Evolutionary conservation across 1,140 invertebrate genomes (phyloP), one percentile per base, ranked within the genome.

Genomic region (Pectinophora gossypiella): DNA sequence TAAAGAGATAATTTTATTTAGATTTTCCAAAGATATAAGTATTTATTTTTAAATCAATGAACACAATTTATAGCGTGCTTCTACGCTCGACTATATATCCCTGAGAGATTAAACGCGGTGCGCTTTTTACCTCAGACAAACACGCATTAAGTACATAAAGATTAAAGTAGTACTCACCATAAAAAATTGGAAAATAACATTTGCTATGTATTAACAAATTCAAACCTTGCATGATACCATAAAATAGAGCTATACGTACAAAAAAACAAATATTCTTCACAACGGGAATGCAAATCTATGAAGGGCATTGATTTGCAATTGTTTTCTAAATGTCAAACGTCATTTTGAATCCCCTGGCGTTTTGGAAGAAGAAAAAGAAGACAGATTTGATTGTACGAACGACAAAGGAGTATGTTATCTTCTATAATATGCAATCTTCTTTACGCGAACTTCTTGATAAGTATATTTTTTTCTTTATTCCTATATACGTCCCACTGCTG

Each of bases 131-230:
- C n/a, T n/a, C n/a, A n/a, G n/a, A n/a, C n/a, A n/a, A n/a, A n/a
- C n/a, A n/a, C n/a, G n/a, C n/a, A n/a, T n/a, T n/a, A n/a, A n/a
- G n/a, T n/a, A n/a, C n/a, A n/a, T n/a, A n/a, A n/a, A n/a, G n/a
- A n/a, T n/a, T 12, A 46, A 32, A 32, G 7, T 32, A 4, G 43
- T 18, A 61, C 68, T 74, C 49, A 74, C 72, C 68, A 72, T 74
- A 74, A 48, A 72, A 74, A 71, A 72, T 65, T 72, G 68, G 61
- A 45, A 61, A 72, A 74, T 74, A 72, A 74, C 72, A 74, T 74
- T 74, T 66, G 68, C 60, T 67, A 68, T 62, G 55, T 52, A 63
- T 64, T 66, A 61, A 44, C 48, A 52, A 59, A 54, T 57, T 52
- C 60, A 56, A 62, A 68, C 36, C 62, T 59, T 47, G 68, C 71